Conservation (phyloP, 2,113 vertebrate genomes). For the Stomatorhinus ivindoensis region DNA sequence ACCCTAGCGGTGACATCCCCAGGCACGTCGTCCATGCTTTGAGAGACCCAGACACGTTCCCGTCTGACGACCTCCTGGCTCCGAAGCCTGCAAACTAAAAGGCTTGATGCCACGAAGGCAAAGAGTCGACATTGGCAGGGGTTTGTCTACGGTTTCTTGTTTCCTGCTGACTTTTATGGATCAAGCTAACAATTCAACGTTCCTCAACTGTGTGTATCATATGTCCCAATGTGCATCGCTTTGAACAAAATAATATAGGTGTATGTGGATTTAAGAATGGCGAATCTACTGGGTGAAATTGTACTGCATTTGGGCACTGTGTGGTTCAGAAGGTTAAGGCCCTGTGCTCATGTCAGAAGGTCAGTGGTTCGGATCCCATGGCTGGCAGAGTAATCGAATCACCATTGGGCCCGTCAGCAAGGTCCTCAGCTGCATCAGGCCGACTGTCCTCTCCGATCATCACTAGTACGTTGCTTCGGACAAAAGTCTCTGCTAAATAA, state of each 20-base stretch:
- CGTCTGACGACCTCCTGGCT: slow-evolving; percentile 92
- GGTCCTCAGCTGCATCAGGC: too few species aligned
- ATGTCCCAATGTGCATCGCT: not conserved
- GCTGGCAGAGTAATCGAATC: not conserved
- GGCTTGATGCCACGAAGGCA: not conserved
- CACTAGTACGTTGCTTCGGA: not conserved
- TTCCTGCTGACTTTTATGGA: not conserved
- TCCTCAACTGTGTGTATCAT: not conserved
- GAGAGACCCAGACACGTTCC: slow-evolving; percentile 91
- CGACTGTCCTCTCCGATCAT: not conserved
- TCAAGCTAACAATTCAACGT: not conserved
- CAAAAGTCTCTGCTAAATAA: not conserved
- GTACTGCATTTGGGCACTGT: not conserved
- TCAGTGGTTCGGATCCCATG: not conserved
- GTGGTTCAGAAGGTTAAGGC: not conserved
- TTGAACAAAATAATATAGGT: not conserved
- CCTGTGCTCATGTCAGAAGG: not conserved
- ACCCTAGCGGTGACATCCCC: slow-evolving; percentile 3
- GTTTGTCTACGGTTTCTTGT: not conserved
- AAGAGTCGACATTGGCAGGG: not conserved
- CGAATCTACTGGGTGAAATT: not conserved
- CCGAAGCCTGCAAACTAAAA: slow-evolving; percentile 79
- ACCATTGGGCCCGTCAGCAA: not conserved
- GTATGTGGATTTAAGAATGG: not conserved
- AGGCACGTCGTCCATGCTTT: slow-evolving; percentile 93